Base-by-base conservation (phyloP, 2,888 invertebrate species). In the Busseola fusca region DNA sequence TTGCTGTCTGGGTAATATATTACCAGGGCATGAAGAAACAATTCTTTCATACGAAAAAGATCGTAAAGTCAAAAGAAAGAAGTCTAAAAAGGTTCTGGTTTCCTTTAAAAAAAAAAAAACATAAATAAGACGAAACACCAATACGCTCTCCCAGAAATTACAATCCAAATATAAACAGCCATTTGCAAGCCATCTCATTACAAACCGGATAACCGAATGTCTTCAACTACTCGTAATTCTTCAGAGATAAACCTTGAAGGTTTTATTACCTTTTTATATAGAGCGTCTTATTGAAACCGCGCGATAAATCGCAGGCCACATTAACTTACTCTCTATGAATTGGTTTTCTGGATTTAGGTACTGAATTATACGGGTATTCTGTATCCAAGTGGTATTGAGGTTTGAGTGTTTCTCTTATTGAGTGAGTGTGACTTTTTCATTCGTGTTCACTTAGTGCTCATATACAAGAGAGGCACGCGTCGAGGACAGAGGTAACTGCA, bases 221-320 rank as follows among this genome's bases (percentile, higher is more conserved):
- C 76, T 66, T 65, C 56, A 59, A 69, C 58, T 59, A 64, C 50
- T 67, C 62, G 73, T 62, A 76, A 72, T 80, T 81, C 70, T 76
- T 77, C 59, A 21, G 62, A 67, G 72, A 82, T 81, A 81, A 77
- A 77, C 67, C 69, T 34, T 16, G 62, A 56, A 60, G 64, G 68
- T 69, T 83, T 82, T 83, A 82, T 82, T 59, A 57, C 65, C 14
- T 56, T 73, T 76, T 78, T 84, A 81, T 82, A 64, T 62, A 45
- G 48, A 75, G 50, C 37, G 59, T 69, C 69, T 82, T 76, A 84
- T 87, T 83, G 84, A 81, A 80, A 83, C 74, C 70, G 77, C 52
- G 66, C 80, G 59, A 87, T 87, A 87, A 87, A 86, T 86, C 78
- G 87, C 86, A 81, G 82, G 58, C 69, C 72, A 84, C 85, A 77